Conservation (phyloP, 2,888 invertebrate genomes). For the Chaetogeoica ovagalla region DNA sequence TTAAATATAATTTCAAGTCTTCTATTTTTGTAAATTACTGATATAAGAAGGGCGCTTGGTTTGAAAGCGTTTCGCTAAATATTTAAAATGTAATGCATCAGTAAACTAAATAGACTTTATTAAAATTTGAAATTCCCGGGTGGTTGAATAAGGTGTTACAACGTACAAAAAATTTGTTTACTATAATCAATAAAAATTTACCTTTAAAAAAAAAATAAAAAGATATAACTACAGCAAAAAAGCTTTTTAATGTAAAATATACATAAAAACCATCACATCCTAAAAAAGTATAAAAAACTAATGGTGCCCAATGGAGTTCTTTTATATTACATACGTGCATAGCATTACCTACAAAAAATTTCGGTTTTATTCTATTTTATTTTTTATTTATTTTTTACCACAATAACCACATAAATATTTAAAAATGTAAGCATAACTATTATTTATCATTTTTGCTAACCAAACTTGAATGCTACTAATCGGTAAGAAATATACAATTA, state of each 20-base stretch:
- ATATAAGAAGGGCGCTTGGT: constrained; percentile 15
- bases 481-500: neutral
- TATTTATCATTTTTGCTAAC: neutral
- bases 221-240: constrained; percentile 16
- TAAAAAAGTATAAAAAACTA: constrained; percentile 35
- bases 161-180: constrained; percentile 22
- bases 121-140: neutral
- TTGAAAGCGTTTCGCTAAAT: constrained; percentile 39
- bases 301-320: constrained; percentile 33
- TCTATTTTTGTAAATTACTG: neutral
- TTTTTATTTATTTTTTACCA: no score
- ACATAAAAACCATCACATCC: constrained; percentile 18
- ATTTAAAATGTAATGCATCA: constrained; percentile 29
- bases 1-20: constrained; percentile 16
- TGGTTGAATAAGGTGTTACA: constrained; percentile 5
- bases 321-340: constrained; percentile 25
- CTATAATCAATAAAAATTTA: constrained; percentile 35
- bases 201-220: neutral
- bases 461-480: neutral
- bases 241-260: constrained; percentile 43
- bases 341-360: constrained; percentile 11
- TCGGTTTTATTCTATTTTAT: neutral
- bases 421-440: neutral
- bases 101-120: neutral
- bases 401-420: neutral